phyloP scores from a whole-genome alignment of 2,113 vertebrate species.

The Morphnarchus princeps region DNA sequence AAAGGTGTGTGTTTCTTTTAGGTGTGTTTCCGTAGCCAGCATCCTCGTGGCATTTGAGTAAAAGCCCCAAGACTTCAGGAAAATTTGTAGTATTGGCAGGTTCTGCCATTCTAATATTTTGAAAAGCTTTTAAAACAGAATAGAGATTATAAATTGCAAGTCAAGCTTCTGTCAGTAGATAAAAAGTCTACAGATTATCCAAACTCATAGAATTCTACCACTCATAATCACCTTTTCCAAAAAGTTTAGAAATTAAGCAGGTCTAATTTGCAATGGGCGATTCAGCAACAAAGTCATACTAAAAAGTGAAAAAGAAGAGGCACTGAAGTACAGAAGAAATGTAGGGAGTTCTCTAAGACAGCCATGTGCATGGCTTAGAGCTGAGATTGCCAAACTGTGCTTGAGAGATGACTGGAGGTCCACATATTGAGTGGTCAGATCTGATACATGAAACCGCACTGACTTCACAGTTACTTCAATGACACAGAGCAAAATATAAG shows the following conservation, averaged over 20 bases:
- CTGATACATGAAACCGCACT: neutral
- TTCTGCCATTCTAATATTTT: neutral
- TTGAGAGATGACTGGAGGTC: neutral
- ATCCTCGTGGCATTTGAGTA: neutral
- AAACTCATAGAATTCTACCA: neutral
- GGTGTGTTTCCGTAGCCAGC: neutral
- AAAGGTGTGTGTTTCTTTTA: neutral
- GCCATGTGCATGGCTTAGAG: neutral
- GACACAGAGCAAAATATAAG: neutral
- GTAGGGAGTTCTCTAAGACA: neutral
- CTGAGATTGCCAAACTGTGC: neutral
- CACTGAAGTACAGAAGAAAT: neutral
- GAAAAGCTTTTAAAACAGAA: neutral
- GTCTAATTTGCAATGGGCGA: neutral
- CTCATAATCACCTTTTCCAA: neutral
- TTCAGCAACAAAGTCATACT: neutral
- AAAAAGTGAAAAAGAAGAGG: neutral
- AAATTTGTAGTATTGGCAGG: neutral
- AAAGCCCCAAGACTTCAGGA: neutral
- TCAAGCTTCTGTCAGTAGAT: neutral
- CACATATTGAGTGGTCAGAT: neutral
- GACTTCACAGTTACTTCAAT: neutral
- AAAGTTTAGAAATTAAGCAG: neutral
- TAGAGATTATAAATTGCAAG: neutral
- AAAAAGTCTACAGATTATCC: neutral